Evolutionary conservation across 2,113 vertebrate species (phyloP).

Genomic region (Paralichthys olivaceus): DNA sequence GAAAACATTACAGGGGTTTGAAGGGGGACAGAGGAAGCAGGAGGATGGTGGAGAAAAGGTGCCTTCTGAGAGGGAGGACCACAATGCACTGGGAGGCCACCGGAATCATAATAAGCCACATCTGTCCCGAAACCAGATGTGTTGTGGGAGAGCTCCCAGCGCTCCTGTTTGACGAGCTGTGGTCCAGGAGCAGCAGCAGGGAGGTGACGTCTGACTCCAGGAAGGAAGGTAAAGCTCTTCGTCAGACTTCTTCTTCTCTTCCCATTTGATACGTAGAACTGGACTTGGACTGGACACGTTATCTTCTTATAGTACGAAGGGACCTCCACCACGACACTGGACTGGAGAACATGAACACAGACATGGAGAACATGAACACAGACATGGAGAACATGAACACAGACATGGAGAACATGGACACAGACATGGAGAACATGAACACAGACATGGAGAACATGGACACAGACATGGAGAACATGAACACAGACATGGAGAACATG

Average conservation of each 20-base stretch:
- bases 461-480: constrained; percentile 68
- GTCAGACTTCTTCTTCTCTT: constrained; percentile 92
- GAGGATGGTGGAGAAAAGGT: constrained; percentile 62
- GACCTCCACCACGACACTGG: constrained; percentile 89
- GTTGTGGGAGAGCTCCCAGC: constrained; percentile 77
- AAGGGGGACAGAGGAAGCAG: constrained; percentile 57
- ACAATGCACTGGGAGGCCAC: constrained; percentile 74
- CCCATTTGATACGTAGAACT: constrained; percentile 95
- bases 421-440: too few relatives aligned
- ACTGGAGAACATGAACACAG: constrained; percentile 72
- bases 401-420: constrained; percentile 65
- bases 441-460: too few relatives aligned
- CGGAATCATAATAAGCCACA: constrained; percentile 46
- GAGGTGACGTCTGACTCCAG: constrained; percentile 72
- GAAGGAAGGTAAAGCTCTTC: constrained; percentile 91
- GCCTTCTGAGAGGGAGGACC: constrained; percentile 23
- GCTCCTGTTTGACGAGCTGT: constrained; percentile 90
- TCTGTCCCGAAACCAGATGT: constrained; percentile 40
- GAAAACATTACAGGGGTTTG: constrained; percentile 16
- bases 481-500: too few relatives aligned
- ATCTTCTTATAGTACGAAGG: constrained; percentile 89
- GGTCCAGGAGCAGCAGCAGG: constrained; percentile 41
- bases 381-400: neutral
- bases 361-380: too few relatives aligned
- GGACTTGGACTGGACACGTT: constrained; percentile 87